A percentile compares a stretch with the other conserved stretches of the same genome.
These are phyloP conservation scores for Andrena marginata DNA, from an alignment of 2,888 invertebrate genomes.

Conservation along the genomic window DNA sequence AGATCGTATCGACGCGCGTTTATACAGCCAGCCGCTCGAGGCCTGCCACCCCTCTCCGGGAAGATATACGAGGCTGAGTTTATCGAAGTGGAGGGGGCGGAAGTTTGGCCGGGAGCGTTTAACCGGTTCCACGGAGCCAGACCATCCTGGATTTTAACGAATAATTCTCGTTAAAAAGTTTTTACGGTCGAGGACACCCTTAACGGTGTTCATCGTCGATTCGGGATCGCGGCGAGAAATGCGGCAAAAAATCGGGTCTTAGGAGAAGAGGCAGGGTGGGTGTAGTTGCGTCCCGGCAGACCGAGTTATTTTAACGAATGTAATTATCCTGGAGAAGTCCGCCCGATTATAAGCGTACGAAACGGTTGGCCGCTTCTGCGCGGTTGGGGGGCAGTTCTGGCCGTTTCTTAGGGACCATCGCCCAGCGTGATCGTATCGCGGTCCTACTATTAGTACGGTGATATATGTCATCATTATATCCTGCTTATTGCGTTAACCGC, in stretches of 20 bases:
- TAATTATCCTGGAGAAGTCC: slow-evolving; percentile 72
- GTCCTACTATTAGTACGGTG: slow-evolving; percentile 69
- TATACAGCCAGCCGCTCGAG: slow-evolving; percentile 2
- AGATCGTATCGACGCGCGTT: slow-evolving; percentile 18
- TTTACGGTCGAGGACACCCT: slow-evolving; percentile 48
- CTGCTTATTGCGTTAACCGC: slow-evolving; percentile 68
- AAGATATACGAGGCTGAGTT: slow-evolving; percentile 10
- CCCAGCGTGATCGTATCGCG: slow-evolving; percentile 69
- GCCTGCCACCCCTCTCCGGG: background rate
- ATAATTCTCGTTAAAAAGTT: slow-evolving; percentile 47
- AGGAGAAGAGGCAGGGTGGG: slow-evolving; percentile 32
- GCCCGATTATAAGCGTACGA: slow-evolving; percentile 67
- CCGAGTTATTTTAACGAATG: slow-evolving; percentile 78
- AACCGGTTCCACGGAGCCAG: slow-evolving; percentile 37
- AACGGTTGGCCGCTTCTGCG: slow-evolving; percentile 57
- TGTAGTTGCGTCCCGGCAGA: slow-evolving; percentile 33
- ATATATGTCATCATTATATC: slow-evolving; percentile 72
- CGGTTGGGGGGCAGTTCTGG: slow-evolving; percentile 66
- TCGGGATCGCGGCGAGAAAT: slow-evolving; percentile 15
- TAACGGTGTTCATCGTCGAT: slow-evolving; percentile 19
- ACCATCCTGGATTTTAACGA: slow-evolving; percentile 39
- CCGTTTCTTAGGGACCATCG: slow-evolving; percentile 58
- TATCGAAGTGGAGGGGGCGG: slow-evolving; percentile 6
- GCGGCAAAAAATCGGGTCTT: slow-evolving; percentile 22
- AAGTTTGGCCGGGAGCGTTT: slow-evolving; percentile 19